Conservation (phyloP, 2,888 invertebrate genomes). For the Caenorhabditis plicata region DNA sequence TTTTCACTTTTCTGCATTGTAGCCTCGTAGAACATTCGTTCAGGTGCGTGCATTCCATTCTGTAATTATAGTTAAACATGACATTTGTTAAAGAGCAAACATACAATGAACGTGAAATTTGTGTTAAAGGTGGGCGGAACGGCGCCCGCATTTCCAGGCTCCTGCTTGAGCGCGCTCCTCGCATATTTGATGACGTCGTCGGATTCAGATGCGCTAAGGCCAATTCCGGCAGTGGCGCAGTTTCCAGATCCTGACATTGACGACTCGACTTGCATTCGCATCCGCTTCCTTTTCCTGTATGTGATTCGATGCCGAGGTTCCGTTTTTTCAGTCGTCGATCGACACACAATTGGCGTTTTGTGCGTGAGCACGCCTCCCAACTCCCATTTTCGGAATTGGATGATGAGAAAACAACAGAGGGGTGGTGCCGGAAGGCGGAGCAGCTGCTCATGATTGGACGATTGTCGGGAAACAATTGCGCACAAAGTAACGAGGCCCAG, state of each 20-base stretch:
- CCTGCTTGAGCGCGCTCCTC: background rate
- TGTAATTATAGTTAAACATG: constrained; percentile 11
- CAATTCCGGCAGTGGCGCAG: constrained; percentile 16
- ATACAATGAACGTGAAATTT: constrained; percentile 28
- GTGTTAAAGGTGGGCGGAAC: constrained; percentile 12
- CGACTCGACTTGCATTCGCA: constrained; percentile 38
- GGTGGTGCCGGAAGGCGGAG: too few species aligned
- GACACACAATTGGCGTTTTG: too few species aligned
- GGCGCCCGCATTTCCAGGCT: too few species aligned
- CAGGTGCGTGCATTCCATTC: constrained; percentile 40
- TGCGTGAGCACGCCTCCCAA: too few species aligned
- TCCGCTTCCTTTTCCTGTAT: constrained; percentile 42
- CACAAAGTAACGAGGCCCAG: too few species aligned
- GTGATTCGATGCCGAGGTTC: constrained; percentile 19
- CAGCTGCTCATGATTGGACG: too few species aligned
- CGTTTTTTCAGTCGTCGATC: constrained; percentile 7
- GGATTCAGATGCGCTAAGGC: constrained; percentile 10
- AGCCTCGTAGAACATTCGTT: constrained; percentile 38
- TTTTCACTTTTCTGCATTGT: constrained; percentile 24
- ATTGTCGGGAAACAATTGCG: too few species aligned
- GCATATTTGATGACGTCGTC: constrained; percentile 29
- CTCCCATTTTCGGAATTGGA: too few species aligned
- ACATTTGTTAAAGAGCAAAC: constrained; percentile 3
- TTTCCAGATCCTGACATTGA: constrained; percentile 18
- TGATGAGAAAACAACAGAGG: too few species aligned